phyloP scores from a whole-genome alignment of 2,113 vertebrate species.

The Edolisoma coerulescens region DNA sequence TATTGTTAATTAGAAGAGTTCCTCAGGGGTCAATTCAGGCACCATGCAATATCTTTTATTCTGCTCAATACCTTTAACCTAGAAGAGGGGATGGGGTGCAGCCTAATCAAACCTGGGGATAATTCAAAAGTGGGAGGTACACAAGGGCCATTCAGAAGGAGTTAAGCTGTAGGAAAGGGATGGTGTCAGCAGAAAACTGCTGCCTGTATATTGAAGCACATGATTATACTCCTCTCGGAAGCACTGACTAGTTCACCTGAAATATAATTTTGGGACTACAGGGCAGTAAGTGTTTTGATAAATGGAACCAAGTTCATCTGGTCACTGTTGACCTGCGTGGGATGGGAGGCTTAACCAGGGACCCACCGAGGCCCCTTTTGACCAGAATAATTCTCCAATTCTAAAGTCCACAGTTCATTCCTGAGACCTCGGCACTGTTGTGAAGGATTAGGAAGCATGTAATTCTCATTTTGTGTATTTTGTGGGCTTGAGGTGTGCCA shows the following conservation, averaged over 20 bases:
- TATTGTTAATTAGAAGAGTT: background rate
- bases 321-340: background rate
- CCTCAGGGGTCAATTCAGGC: background rate
- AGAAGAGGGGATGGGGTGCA: background rate
- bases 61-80: background rate
- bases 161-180: background rate
- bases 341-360: background rate
- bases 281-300: background rate
- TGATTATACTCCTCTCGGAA: background rate
- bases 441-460: background rate
- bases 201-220: background rate
- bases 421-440: background rate
- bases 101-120: background rate
- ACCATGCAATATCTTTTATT: background rate
- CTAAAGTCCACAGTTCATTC: background rate
- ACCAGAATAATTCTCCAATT: background rate
- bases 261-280: background rate
- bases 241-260: background rate
- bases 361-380: fast-evolving
- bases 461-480: background rate
- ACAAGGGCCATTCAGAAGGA: background rate
- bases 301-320: background rate
- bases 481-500: background rate
- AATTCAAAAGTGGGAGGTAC: too few species aligned
- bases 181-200: background rate